A percentile compares a stretch with the other conserved stretches of the same genome.
Evolutionary conservation across 2,113 vertebrate species (phyloP).

Genomic region (Todiramphus chloris): DNA sequence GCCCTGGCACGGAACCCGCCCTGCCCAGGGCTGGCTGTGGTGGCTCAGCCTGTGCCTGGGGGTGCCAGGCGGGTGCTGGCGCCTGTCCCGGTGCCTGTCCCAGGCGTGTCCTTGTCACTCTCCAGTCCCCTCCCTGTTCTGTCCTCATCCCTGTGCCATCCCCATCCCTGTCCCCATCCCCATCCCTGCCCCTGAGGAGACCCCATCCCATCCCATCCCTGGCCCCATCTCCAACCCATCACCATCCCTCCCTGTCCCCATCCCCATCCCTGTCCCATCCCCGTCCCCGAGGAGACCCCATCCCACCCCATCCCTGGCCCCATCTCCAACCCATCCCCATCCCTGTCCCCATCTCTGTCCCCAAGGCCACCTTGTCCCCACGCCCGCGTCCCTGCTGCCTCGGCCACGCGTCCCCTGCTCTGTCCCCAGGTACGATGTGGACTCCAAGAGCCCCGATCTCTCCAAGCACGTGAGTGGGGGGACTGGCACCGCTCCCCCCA

Average conservation of each 20-base stretch:
- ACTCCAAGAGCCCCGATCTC: slow-evolving; percentile 94
- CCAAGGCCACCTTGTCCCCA: background rate
- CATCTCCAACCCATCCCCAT: background rate
- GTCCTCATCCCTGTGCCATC: background rate
- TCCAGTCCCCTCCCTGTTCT: background rate
- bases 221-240: too few relatives aligned
- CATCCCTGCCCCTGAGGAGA: background rate
- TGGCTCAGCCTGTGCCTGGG: background rate
- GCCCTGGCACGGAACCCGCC: background rate
- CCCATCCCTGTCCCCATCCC: background rate
- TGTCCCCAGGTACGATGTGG: slow-evolving; percentile 88
- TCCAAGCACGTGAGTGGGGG: slow-evolving; percentile 91
- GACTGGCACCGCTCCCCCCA: background rate
- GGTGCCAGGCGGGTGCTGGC: background rate
- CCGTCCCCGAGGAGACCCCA: background rate
- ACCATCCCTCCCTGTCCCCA: too few relatives aligned
- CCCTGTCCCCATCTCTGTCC: background rate
- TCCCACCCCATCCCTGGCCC: background rate
- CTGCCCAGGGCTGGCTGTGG: background rate
- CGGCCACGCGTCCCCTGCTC: background rate
- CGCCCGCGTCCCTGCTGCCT: background rate
- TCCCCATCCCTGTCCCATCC: background rate
- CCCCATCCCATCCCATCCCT: too few relatives aligned
- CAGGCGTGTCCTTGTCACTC: too few relatives aligned
- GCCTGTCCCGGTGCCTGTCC: background rate